Base-by-base conservation (phyloP, 2,888 invertebrate species). In the Seira sanloemensis region DNA sequence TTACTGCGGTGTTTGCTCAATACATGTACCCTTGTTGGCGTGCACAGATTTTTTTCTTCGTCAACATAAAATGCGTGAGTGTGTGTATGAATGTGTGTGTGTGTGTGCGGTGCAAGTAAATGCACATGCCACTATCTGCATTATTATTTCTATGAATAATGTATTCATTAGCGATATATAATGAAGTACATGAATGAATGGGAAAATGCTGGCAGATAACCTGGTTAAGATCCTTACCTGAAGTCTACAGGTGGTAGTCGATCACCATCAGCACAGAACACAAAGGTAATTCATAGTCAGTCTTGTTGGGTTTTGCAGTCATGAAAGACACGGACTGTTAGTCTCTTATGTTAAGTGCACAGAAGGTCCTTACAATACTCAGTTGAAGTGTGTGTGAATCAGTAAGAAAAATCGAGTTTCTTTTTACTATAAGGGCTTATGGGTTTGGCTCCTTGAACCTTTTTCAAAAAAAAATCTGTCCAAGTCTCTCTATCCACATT, bases 291-390 rank as follows among this genome's bases (percentile, higher is more conserved):
- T 78, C 37, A n/a, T n/a, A 37, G 37, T 37, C 78, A 78, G 78
- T 78, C 78, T 78, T 50, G 71, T 78, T 78, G 78, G 71, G 78
- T 78, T 78, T 78, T 69, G 78, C 78, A 78, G 78, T 78, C 78
- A 78, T 68, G 78, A 78, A 78, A 78, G 69, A 78, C 78, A 78
- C 37, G 37, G 69, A 66, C 78, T 78, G 78, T 78, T 78, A 78
- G 78, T 78, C 78, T 78, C 78, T 69, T 26, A 68, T 37, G 37
- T 37, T 37, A 37, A 37, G 37, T 37, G 37, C 12, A 37, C 37
- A 37, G 37, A 37, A 37, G 37, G 37, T 37, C 37, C 37, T 37
- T 37, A 37, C 37, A 37, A 37, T 37, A 12, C 37, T 37, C 5
- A 4, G 12, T 12, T 37, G 37, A 37, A 37, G 12, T 4, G 4